Evolutionary conservation across 2,113 vertebrate genomes (phyloP), one percentile per base, ranked within the genome.

Genomic region (Solea solea): DNA sequence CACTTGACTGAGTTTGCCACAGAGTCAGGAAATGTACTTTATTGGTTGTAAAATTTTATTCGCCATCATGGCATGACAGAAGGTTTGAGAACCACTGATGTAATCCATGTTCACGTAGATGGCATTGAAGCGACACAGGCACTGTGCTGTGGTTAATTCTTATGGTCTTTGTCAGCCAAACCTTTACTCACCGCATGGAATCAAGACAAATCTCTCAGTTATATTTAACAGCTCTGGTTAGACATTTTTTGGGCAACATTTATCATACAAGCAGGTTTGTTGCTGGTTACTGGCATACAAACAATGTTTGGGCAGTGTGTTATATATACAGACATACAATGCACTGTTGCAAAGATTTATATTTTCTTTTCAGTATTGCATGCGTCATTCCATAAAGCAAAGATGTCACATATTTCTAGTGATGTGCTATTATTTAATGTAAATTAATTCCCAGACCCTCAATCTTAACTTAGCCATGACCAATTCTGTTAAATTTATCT

Each of bases 131-230:
- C 64, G 16, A 0, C 60, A 49, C 41, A 72, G 66, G 69, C 50
- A 8, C 56, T 56, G 5, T 67, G 46, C 64, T 69, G 2, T 69
- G 56, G 59, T 74, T 64, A 27, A 58, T 56, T 80, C 28, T 34
- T 41, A 45, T 10, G 5, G 21, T 63, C 72, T 74, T 27, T 41
- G 34, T 66, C 57, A 49, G 69, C 72, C 79, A 87, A 81, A 44
- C 25, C 34, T 81, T 78, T 64, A 27, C 54, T 84, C 72, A 80
- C 64, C 52, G 9, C 49, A 46, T 68, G 80, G 69, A 74, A 46
- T 28, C 1, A 7, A 48, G 63, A 72, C 82, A 81, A 63, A 57
- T 76, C 12, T 64, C 68, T 74, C 28, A 44, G 79, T 60, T 57
- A 79, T 9, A 27, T 69, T 77, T 54, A 74, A 68, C 48, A 21